A percentile compares a stretch with the other conserved stretches of the same genome.
Evolutionary conservation across 2,113 vertebrate species (phyloP).

Genomic region (Xiphorhynchus elegans): DNA sequence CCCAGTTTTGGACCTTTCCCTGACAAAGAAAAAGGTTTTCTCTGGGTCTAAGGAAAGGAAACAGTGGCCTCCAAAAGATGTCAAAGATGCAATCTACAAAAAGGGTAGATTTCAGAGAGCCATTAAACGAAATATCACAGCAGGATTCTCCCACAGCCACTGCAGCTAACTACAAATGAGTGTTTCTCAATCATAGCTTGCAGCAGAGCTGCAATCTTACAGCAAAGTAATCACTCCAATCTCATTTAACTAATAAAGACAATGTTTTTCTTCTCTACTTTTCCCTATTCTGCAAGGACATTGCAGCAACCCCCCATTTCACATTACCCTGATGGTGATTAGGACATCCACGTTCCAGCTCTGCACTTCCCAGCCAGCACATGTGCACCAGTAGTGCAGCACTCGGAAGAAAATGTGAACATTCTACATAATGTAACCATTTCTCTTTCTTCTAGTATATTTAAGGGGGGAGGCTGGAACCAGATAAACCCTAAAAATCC

Average conservation of each 20-base stretch:
- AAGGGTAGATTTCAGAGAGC: background rate
- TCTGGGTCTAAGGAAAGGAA: background rate
- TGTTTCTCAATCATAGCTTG: background rate
- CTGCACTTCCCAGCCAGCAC: background rate
- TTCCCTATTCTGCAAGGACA: background rate
- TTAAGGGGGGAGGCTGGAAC: background rate
- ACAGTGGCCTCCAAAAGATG: background rate
- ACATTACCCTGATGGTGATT: background rate
- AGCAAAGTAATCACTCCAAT: conserved; percentile 14
- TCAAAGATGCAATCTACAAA: background rate
- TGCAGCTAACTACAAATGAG: conserved; percentile 5
- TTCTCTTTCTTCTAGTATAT: background rate
- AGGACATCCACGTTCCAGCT: background rate
- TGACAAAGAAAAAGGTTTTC: background rate
- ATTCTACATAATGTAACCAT: background rate
- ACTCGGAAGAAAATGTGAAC: background rate
- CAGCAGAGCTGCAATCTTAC: conserved; percentile 29
- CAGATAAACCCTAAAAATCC: background rate
- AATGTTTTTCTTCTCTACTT: background rate
- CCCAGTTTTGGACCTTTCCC: background rate
- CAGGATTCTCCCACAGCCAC: conserved; percentile 28
- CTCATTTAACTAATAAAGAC: conserved; percentile 52
- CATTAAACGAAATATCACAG: conserved; percentile 29
- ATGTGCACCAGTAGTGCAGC: rapidly evolving
- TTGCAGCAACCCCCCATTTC: background rate